A percentile compares a stretch with the other conserved stretches of the same genome.
These are phyloP conservation scores for Cheilosia vernalis DNA, from an alignment of 2,888 invertebrate genomes.

Conservation along the genomic window DNA sequence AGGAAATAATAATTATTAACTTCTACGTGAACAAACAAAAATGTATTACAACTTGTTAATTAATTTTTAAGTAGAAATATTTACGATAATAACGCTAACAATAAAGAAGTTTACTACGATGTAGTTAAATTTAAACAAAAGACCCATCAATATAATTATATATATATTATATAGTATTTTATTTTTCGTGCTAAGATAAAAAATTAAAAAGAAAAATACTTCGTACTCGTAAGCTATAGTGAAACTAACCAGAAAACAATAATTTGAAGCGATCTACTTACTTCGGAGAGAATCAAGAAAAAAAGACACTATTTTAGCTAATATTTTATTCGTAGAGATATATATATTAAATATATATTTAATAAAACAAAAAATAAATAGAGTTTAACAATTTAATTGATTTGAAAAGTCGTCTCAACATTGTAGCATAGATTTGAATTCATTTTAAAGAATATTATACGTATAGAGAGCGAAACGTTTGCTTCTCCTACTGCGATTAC, in stretches of 20 bases:
- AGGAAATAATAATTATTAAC: conserved; percentile 35
- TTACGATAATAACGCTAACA: conserved; percentile 54
- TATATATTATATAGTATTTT: conserved; percentile 49
- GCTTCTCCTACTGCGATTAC: conserved; percentile 59
- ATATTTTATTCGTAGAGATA: conserved; percentile 61
- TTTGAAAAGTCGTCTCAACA: conserved; percentile 27
- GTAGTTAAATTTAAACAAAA: conserved; percentile 50
- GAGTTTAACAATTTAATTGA: conserved; percentile 40
- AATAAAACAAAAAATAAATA: conserved; percentile 3
- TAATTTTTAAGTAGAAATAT: conserved; percentile 69
- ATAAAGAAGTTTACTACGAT: conserved; percentile 13
- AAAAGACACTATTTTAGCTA: conserved; percentile 73
- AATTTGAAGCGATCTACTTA: conserved; percentile 68
- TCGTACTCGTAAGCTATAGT: conserved; percentile 55
- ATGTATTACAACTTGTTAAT: conserved; percentile 70
- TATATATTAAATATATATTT: background rate
- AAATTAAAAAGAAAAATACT: conserved; percentile 32
- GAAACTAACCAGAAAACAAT: conserved; percentile 55
- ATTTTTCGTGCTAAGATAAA: conserved; percentile 54
- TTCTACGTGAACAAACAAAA: conserved; percentile 44
- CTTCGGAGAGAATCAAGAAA: conserved; percentile 72
- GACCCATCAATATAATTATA: conserved; percentile 38
- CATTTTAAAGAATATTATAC: conserved; percentile 3
- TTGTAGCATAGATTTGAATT: conserved; percentile 25
- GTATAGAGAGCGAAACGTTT: conserved; percentile 21